Evolutionary conservation across 2,113 vertebrate species (phyloP).

Genomic region (Romanogobio albipinnatus): DNA sequence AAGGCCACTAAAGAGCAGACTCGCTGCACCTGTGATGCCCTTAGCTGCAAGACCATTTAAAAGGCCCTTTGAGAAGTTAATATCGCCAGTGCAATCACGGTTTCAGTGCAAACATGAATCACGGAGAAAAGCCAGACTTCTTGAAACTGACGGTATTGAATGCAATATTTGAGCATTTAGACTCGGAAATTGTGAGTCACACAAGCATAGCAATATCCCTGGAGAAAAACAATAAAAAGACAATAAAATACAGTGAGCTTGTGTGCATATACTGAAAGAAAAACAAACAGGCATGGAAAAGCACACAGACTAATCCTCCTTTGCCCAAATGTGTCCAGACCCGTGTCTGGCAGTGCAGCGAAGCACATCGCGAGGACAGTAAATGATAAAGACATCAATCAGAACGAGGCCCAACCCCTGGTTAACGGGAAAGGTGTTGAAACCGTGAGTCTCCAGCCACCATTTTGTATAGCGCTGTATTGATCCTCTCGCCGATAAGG

Average conservation of each 20-base stretch:
- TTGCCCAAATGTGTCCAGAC: constrained; percentile 33
- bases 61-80: constrained; percentile 8
- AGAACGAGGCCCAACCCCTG: constrained; percentile 30
- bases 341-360: constrained; percentile 43
- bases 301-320: constrained; percentile 3
- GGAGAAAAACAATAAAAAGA: not conserved
- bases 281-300: constrained; percentile 16
- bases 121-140: not conserved
- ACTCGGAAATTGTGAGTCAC: constrained; percentile 30
- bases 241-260: constrained; percentile 24
- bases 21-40: not conserved
- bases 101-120: not conserved
- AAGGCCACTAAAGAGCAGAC: constrained; percentile 25
- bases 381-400: constrained; percentile 66
- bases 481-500: constrained; percentile 63
- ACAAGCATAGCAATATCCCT: not conserved
- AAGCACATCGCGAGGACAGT: constrained; percentile 49
- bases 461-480: constrained; percentile 71
- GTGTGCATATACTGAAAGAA: constrained; percentile 22
- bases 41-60: constrained; percentile 14
- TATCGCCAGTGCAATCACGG: not conserved
- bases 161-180: not conserved
- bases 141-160: not conserved
- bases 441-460: constrained; percentile 58
- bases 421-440: constrained; percentile 51